Evolutionary conservation across 2,113 vertebrate genomes (phyloP).

Genomic region (Channa argus): DNA sequence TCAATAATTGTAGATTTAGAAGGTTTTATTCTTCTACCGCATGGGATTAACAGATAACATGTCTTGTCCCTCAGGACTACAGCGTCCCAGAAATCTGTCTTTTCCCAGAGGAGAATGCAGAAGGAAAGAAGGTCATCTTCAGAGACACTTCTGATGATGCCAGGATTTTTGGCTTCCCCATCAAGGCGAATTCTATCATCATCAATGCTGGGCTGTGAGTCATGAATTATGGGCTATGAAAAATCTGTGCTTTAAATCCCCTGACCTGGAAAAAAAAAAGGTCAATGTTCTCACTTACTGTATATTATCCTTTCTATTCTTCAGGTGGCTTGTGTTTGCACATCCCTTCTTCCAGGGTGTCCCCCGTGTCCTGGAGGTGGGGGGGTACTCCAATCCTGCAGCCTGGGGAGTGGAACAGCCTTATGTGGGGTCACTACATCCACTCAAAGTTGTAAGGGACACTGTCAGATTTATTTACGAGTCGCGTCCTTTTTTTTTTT

Average conservation of each 20-base stretch:
- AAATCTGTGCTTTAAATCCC: too few species aligned
- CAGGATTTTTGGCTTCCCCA: constrained; percentile 82
- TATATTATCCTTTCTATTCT: background rate
- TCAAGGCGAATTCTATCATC: constrained; percentile 89
- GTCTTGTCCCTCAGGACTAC: constrained; percentile 85
- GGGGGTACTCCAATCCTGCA: constrained; percentile 88
- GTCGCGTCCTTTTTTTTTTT: background rate
- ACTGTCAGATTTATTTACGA: background rate
- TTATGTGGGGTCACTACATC: constrained; percentile 89
- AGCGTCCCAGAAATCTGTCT: constrained; percentile 89
- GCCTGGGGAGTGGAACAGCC: constrained; percentile 89
- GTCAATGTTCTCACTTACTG: background rate
- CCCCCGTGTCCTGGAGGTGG: constrained; percentile 91
- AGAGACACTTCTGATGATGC: constrained; percentile 87
- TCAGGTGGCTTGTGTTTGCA: constrained; percentile 92
- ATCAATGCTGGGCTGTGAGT: constrained; percentile 94
- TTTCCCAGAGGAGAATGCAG: constrained; percentile 88
- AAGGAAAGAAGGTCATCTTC: constrained; percentile 87
- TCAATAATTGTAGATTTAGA: background rate
- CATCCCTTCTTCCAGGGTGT: constrained; percentile 91
- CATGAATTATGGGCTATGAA: background rate
- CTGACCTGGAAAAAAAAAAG: too few species aligned
- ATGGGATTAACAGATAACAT: background rate
- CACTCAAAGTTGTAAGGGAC: constrained; percentile 89
- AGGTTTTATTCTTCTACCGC: background rate